Evolutionary conservation across 1,140 invertebrate genomes (phyloP).

Genomic region (Aphidius gifuensis): DNA sequence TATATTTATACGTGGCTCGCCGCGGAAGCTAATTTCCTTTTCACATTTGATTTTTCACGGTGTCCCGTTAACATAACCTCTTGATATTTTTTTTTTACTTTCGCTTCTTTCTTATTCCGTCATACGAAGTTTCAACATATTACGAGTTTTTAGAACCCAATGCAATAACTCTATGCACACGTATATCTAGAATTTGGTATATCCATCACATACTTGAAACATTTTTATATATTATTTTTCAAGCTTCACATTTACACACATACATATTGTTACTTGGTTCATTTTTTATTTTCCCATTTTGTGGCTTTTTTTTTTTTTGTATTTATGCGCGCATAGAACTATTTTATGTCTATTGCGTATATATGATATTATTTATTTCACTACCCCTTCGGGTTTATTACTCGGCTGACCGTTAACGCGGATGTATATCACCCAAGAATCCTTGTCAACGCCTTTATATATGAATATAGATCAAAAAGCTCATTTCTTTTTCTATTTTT

Average conservation of each 20-base stretch:
- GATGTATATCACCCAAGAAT: background rate
- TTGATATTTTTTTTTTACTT: slow-evolving; percentile 11
- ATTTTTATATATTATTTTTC: background rate
- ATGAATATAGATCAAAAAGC: background rate
- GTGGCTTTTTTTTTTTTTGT: background rate
- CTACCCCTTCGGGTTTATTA: slow-evolving; percentile 25
- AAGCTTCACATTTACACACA: slow-evolving; percentile 2
- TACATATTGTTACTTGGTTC: background rate
- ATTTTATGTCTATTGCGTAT: slow-evolving; percentile 29
- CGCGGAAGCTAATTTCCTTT: slow-evolving; percentile 45
- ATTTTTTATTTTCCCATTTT: slow-evolving; percentile 7
- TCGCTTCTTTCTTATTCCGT: too few species aligned
- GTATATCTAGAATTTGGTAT: background rate
- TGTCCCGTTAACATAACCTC: slow-evolving; percentile 32
- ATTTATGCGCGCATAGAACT: slow-evolving; percentile 3
- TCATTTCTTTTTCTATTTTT: background rate
- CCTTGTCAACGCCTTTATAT: slow-evolving; percentile 7
- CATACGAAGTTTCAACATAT: too few species aligned
- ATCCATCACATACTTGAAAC: background rate
- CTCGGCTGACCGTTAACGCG: slow-evolving; percentile 16
- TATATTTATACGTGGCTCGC: slow-evolving; percentile 14
- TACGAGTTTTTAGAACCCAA: background rate
- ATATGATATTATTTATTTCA: slow-evolving; percentile 28
- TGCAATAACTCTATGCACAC: slow-evolving; percentile 41
- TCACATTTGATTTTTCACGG: slow-evolving; percentile 47